phyloP scores from a whole-genome alignment of 2,797 vertebrate genomes.

The Melanotaenia maccullochi region DNA sequence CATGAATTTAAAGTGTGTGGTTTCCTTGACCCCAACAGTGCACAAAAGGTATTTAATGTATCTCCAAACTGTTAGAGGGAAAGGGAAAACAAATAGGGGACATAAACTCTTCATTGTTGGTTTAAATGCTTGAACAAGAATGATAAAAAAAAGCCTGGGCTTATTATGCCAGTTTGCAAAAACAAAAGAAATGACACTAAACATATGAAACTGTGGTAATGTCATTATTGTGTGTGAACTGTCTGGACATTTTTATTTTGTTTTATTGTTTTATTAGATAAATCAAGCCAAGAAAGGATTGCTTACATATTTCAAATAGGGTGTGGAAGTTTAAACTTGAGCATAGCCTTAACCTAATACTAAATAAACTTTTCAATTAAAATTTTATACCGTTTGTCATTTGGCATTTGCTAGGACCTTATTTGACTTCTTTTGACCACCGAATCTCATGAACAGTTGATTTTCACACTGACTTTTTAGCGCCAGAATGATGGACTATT shows the following conservation, averaged over 20 bases:
- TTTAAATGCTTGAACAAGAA: neutral
- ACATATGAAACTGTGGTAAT: neutral
- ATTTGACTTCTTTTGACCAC: constrained; percentile 1
- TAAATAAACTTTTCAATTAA: too few species aligned
- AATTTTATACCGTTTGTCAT: neutral
- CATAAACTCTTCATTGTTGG: too few species aligned
- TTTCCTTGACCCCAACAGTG: neutral
- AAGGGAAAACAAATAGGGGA: neutral
- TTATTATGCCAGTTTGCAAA: neutral
- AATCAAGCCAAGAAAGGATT: neutral
- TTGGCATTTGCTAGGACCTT: neutral
- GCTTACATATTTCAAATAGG: neutral
- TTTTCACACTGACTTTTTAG: constrained; percentile 4
- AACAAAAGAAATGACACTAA: neutral
- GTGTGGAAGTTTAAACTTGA: neutral
- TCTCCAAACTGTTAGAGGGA: neutral
- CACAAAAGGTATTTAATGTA: neutral
- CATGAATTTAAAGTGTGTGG: too few species aligned
- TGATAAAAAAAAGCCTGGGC: neutral
- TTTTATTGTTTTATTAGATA: neutral
- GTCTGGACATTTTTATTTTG: neutral
- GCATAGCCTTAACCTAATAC: neutral
- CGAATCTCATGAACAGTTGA: constrained; percentile 30
- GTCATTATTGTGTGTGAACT: neutral
- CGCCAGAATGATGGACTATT: neutral